Evolutionary conservation across 2,888 invertebrate genomes (phyloP).

Genomic region (Hyles lineata): DNA sequence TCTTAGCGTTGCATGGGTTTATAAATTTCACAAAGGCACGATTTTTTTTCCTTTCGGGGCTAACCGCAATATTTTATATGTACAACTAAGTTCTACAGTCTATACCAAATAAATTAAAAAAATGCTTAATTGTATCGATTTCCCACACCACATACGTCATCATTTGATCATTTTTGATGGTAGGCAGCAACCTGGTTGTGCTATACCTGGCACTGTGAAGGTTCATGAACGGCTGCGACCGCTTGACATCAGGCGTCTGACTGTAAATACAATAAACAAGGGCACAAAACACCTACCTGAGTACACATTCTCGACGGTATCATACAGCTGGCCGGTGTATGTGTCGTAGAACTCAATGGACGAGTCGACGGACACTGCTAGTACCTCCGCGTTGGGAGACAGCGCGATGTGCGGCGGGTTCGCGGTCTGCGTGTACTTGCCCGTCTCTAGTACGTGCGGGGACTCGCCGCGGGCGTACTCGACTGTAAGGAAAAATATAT

Average conservation of each 20-base stretch:
- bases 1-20: not conserved
- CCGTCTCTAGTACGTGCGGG: constrained; percentile 88
- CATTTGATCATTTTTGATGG: no score
- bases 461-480: constrained; percentile 92
- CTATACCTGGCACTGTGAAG: no score
- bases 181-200: no score
- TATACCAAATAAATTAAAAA: no score
- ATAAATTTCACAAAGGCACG: no score
- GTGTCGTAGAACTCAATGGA: constrained; percentile 89
- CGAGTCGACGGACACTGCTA: constrained; percentile 88
- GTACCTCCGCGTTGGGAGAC: constrained; percentile 91
- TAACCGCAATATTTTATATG: no score
- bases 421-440: constrained; percentile 84
- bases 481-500: constrained; percentile 77
- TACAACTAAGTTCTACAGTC: no score
- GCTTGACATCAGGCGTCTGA: no score
- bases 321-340: constrained; percentile 86
- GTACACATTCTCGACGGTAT: constrained; percentile 87
- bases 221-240: no score
- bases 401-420: constrained; percentile 87
- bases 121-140: no score
- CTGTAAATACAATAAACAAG: not conserved
- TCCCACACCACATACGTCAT: no score
- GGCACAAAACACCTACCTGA: constrained; percentile 68
- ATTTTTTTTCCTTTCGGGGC: no score